Percentiles rank a stretch among this genome's conserved stretches.
Conservation (phyloP, 2,888 invertebrate genomes). For the Oxystoma pomonae region DNA sequence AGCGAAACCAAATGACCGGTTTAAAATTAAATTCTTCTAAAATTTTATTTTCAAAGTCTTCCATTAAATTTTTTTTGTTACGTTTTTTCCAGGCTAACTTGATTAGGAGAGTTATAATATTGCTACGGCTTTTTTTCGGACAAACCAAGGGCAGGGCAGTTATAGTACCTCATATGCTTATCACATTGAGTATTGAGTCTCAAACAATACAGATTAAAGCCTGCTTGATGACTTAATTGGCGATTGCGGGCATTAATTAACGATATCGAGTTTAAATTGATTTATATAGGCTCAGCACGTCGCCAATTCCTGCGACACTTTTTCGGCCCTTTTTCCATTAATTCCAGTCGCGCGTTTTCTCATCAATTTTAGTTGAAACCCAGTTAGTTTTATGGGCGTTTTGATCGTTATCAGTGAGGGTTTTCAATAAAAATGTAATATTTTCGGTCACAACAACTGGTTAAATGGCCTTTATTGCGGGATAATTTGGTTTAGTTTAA, state of each 20-base stretch:
- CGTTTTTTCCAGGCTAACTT: too few species aligned
- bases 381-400: neutral
- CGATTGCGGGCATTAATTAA: neutral
- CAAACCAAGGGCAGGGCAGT: too few species aligned
- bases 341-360: neutral
- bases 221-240: neutral
- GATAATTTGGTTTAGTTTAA: too few species aligned
- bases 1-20: too few species aligned
- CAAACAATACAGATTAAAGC: too few species aligned
- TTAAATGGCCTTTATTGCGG: neutral
- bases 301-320: neutral
- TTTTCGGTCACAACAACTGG: neutral
- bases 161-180: too few species aligned
- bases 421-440: neutral
- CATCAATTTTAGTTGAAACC: neutral
- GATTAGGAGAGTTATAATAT: too few species aligned
- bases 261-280: neutral
- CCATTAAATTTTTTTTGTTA: too few species aligned
- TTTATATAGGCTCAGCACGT: neutral
- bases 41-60: too few species aligned
- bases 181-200: too few species aligned
- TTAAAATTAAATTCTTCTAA: too few species aligned
- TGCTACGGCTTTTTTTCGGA: too few species aligned
- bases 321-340: neutral
- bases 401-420: neutral